Percentiles rank a stretch among this genome's conserved stretches.
Evolutionary conservation across 2,888 invertebrate genomes (phyloP).

Genomic region (Diarsia brunnea): DNA sequence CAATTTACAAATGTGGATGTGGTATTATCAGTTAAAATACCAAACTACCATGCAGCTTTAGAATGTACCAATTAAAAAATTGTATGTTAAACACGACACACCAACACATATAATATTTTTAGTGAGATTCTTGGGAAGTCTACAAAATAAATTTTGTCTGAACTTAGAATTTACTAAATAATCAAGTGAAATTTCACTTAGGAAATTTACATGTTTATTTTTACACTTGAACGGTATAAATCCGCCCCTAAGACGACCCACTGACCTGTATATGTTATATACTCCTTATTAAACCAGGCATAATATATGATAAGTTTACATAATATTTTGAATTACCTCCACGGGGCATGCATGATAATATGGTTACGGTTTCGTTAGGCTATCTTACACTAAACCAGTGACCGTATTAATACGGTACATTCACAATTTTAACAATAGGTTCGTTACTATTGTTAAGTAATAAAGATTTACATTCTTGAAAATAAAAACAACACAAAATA

Average conservation of each 20-base stretch:
- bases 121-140: neutral
- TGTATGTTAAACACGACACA: neutral
- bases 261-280: neutral
- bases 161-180: neutral
- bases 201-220: neutral
- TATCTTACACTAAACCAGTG: neutral
- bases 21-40: neutral
- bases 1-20: neutral
- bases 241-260: too few relatives aligned
- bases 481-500: conserved; percentile 6
- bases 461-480: neutral
- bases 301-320: conserved; percentile 33
- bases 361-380: neutral
- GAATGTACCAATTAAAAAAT: neutral
- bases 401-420: conserved; percentile 8
- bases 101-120: neutral
- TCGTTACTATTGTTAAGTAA: neutral
- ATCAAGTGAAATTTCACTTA: neutral
- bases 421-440: neutral
- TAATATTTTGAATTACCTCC: conserved; percentile 42
- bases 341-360: neutral
- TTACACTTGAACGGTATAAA: neutral
- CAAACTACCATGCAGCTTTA: neutral
- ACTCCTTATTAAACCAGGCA: neutral
- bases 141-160: neutral